A percentile compares a stretch with the other conserved stretches of the same genome.
Conservation (phyloP, 2,888 invertebrate species). For the Cylloceria caligata region DNA sequence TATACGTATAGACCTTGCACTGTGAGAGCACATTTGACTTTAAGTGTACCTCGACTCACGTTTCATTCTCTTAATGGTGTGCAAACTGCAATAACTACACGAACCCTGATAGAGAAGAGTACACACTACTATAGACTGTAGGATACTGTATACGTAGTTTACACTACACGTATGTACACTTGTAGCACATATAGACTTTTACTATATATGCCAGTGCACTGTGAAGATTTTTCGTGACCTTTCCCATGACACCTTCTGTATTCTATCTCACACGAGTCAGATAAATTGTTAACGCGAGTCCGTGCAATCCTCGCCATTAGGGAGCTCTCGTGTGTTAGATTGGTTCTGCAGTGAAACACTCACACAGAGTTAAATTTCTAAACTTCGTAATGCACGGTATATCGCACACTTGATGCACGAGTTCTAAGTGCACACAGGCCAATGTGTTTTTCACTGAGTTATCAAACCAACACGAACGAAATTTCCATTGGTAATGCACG, state of each 20-base stretch:
- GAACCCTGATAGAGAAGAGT: background rate
- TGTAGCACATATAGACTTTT: conserved; percentile 25
- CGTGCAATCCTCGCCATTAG: conserved; percentile 53
- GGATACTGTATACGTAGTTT: background rate
- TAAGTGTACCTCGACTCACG: conserved; percentile 58
- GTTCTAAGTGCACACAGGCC: background rate
- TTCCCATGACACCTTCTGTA: conserved; percentile 78
- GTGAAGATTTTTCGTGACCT: conserved; percentile 79
- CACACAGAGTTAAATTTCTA: conserved; percentile 2
- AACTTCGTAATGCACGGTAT: background rate
- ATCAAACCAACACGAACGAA: conserved; percentile 5
- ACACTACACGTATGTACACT: background rate
- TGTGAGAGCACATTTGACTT: conserved; percentile 37
- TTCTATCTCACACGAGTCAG: conserved; percentile 59
- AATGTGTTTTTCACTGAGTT: background rate
- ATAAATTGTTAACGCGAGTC: conserved; percentile 65
- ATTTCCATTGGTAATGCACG: background rate
- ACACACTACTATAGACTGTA: background rate
- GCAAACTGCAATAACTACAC: background rate
- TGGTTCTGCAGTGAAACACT: conserved; percentile 1
- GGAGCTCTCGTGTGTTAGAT: conserved; percentile 19
- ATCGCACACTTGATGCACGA: background rate
- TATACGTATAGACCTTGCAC: conserved; percentile 26
- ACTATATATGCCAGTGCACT: conserved; percentile 49
- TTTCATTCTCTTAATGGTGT: background rate